Conservation (phyloP, 1,140 invertebrate species). For the Archivesica marissinica region DNA sequence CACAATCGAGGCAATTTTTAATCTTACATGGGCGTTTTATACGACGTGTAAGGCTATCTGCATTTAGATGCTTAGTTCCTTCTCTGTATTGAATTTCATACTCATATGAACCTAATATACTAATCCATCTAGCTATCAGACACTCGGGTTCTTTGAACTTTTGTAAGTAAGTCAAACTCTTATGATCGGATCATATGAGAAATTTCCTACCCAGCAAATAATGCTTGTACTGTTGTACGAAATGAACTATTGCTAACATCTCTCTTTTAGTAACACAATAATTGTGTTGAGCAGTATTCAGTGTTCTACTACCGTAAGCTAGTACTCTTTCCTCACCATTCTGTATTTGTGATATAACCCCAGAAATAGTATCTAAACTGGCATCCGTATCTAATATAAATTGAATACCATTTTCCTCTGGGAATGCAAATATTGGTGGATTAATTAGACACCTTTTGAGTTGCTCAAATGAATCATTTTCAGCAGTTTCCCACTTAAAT, state of each 20-base stretch:
- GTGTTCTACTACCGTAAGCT: conserved; percentile 16
- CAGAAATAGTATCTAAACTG: conserved; percentile 18
- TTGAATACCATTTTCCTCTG: not conserved
- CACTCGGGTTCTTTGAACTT: conserved; percentile 60
- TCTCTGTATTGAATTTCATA: conserved; percentile 58
- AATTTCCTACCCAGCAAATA: conserved; percentile 39
- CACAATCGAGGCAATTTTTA: conserved; percentile 27
- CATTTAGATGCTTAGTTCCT: conserved; percentile 53
- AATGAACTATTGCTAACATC: conserved; percentile 31
- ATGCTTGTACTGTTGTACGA: conserved; percentile 33
- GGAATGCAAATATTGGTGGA: conserved; percentile 17
- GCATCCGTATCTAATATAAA: conserved; percentile 48
- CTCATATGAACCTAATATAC: conserved; percentile 52
- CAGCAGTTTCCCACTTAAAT: conserved; percentile 31
- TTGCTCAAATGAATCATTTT: conserved; percentile 11
- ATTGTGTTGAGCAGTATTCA: conserved; percentile 31
- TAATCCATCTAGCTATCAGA: conserved; percentile 61
- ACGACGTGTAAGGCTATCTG: conserved; percentile 51
- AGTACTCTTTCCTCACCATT: conserved; percentile 27
- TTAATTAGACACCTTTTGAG: conserved; percentile 16
- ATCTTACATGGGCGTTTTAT: conserved; percentile 35
- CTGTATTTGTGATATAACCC: conserved; percentile 27
- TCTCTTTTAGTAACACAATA: conserved; percentile 41
- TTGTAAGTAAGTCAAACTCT: conserved; percentile 37
- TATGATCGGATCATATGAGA: conserved; percentile 33